Base-by-base conservation (phyloP, 1,140 invertebrate genomes). In the Leguminivora glycinivorella region DNA sequence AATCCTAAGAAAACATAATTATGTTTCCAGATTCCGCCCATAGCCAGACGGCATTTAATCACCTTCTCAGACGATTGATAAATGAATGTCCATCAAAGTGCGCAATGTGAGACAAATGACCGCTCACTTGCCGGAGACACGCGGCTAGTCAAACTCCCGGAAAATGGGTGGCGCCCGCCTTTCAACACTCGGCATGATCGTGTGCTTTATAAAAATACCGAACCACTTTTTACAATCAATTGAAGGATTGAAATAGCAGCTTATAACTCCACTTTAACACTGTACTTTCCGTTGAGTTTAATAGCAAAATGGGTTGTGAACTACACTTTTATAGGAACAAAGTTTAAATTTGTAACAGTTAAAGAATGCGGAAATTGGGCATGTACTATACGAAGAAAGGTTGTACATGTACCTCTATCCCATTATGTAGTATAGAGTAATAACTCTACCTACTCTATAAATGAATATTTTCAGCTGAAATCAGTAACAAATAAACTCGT, bases 1-100 rank as follows among this genome's bases (percentile, higher is more conserved):
- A 43, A 6, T 47, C 43, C 43, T 47, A 7, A 22, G 47, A 52
- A 22, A 52, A 52, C 47, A 52, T 52, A 22, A 52, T 52, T 52
- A 52, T 22, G 19, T 22, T 22, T 2, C 22, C 17, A 22, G 47
- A 52, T 22, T 52, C 47, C 47, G 19, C 1, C n/a, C 9, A 31
- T 10, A 6, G 47, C 47, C 22, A 52, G 17, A 22, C 47, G 38
- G n/a, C 9, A 29, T 56, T 40, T 40, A 29, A 67, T 17, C 24
- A 31, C 66, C 47, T 52, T 31, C 34, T 68, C 31, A 24, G 24
- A 43, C 25, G 56, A 70, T 72, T 78, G 74, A 78, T 76, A 72
- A 73, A 70, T 63, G 71, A 72, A 69, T 47, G 70, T 56, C 72
- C 70, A 75, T 77, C 72, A 77, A 52, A 74, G 68, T 75, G 47